Evolutionary conservation across 1,140 invertebrate species (phyloP).

Genomic region (Liolophura sinensis): DNA sequence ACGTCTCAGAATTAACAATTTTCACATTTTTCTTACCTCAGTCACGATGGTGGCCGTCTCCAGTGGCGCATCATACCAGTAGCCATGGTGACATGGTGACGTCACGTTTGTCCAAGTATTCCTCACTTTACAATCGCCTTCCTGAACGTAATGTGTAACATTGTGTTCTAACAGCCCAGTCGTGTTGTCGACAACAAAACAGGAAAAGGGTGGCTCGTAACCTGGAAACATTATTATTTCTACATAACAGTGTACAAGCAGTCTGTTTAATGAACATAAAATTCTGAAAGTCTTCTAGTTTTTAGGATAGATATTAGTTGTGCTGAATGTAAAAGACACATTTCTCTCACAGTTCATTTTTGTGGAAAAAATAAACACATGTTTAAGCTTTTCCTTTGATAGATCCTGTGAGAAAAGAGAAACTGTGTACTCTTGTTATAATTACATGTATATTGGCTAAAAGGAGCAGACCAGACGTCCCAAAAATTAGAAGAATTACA

Average conservation of each 20-base stretch:
- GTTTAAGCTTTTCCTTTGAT: too few relatives aligned
- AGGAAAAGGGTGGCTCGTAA: neutral
- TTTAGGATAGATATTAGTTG: too few relatives aligned
- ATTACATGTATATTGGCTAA: too few relatives aligned
- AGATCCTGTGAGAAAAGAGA: too few relatives aligned
- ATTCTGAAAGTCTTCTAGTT: too few relatives aligned
- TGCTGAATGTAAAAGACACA: too few relatives aligned
- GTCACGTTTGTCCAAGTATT: constrained; percentile 2
- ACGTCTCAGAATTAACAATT: neutral
- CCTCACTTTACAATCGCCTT: neutral
- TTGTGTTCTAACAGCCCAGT: neutral
- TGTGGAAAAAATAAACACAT: too few relatives aligned
- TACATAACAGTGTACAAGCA: too few relatives aligned
- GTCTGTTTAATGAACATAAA: too few relatives aligned
- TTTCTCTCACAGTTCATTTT: too few relatives aligned
- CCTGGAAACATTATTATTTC: neutral
- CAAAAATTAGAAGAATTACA: neutral
- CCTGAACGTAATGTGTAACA: neutral
- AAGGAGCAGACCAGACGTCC: too few relatives aligned
- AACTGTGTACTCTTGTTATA: too few relatives aligned
- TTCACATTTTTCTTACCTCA: constrained; percentile 14
- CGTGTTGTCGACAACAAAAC: neutral
- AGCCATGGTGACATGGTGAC: constrained; percentile 14
- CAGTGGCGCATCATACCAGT: constrained; percentile 10
- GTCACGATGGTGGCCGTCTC: constrained; percentile 22